Percentiles rank a stretch among this genome's conserved stretches.
Evolutionary conservation across 2,113 vertebrate genomes (phyloP).

Genomic region (Lontra canadensis): DNA sequence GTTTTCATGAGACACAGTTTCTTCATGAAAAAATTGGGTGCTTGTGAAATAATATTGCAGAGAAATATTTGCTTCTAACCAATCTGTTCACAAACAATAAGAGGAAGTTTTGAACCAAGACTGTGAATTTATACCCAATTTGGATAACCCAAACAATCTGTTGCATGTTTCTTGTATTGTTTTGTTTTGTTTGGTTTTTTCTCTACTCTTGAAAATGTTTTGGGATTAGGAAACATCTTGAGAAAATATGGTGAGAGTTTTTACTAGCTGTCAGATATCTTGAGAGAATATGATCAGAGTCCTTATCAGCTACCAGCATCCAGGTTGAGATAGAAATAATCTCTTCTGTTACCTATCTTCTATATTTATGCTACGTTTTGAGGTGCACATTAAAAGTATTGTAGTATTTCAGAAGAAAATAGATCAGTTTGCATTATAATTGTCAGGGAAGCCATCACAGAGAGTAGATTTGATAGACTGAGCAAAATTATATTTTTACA

Average conservation of each 20-base stretch:
- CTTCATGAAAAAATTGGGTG: not conserved
- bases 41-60: not conserved
- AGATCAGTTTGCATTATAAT: not conserved
- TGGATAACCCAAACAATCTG: not conserved
- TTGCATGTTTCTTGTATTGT: not conserved
- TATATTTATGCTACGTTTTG: not conserved
- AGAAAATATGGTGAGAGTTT: not conserved
- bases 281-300: not conserved
- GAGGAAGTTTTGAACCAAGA: not conserved
- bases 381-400: not conserved
- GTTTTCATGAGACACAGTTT: not conserved
- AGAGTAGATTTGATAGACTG: not conserved
- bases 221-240: not conserved
- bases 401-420: not conserved
- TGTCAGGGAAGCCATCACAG: not conserved
- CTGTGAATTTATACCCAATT: not conserved
- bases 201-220: not conserved
- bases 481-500: not conserved
- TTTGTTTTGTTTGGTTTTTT: not conserved
- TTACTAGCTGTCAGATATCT: not conserved
- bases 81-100: slow-evolving; percentile 11
- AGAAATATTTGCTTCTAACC: slow-evolving; percentile 23
- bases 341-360: not conserved
- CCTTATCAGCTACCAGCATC: not conserved
- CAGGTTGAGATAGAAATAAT: not conserved